Base-by-base conservation (phyloP, 2,113 vertebrate genomes). In the Seriola dumerili region DNA sequence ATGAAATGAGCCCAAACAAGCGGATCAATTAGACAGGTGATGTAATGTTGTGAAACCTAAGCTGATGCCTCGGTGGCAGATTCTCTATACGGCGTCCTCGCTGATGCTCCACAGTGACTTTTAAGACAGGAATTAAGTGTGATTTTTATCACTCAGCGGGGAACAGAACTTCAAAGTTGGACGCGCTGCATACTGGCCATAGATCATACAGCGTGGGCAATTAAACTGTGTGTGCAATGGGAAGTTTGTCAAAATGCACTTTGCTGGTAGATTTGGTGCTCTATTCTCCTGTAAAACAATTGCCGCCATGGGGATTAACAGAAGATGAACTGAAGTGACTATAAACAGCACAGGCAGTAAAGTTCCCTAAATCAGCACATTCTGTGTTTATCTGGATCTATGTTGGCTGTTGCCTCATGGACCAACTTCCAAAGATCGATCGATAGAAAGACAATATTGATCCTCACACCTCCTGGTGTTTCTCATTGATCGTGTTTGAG, bases 41-140 rank as follows among this genome's bases (percentile, higher is more conserved):
- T 89, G 91, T 93, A 90, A 92, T 83, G 89, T 76, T 90, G 89
- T 92, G 91, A 93, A 89, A 92, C 81, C 81, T 68, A 81, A 91
- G 87, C 86, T 74, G 87, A 81, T 81, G 85, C 85, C 29, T 89
- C n/a, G 29, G 80, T 78, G 82, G 87, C 84, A 87, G 62, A 77
- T 80, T 83, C 79, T 50, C 74, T 63, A 69, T 73, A 48, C 89
- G 1, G 58, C 59, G 36, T 70, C 81, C 87, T 83, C 63, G 3
- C 72, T 25, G 73, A 54, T 63, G 67, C 87, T 81, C 77, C 81
- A 8, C 83, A 4, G 80, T 72, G 87, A 88, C 89, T 90, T 86
- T 85, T 81, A 84, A 71, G 72, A 70, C 63, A 7, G 66, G 63
- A 71, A 80, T 83, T 44, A 84, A 73, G 69, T 11, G 71, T 69